phyloP scores from a whole-genome alignment of 1,140 invertebrate genomes.

The Anastrepha obliqua region DNA sequence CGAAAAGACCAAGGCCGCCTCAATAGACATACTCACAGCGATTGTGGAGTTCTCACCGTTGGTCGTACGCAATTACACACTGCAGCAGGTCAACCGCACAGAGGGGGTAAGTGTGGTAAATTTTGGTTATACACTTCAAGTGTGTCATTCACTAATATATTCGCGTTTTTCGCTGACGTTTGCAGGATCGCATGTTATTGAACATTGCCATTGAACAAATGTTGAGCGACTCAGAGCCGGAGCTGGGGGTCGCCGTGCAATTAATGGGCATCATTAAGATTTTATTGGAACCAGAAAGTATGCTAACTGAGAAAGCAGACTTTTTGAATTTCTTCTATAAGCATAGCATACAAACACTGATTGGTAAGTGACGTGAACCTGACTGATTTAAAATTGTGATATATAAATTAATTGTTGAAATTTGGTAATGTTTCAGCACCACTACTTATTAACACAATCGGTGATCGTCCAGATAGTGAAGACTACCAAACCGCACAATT shows the following conservation, averaged over 20 bases:
- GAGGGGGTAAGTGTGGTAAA: slow-evolving; percentile 82
- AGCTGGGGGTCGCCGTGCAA: slow-evolving; percentile 97
- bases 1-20: slow-evolving; percentile 93
- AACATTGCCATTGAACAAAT: slow-evolving; percentile 99
- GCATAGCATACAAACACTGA: slow-evolving; percentile 96
- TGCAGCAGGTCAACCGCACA: slow-evolving; percentile 91
- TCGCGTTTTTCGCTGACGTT: neutral
- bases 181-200: slow-evolving; percentile 92
- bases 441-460: slow-evolving; percentile 90
- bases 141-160: neutral
- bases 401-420: neutral
- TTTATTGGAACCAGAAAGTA: slow-evolving; percentile 98
- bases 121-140: neutral
- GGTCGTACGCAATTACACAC: slow-evolving; percentile 96
- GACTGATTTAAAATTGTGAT: neutral
- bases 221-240: slow-evolving; percentile 88
- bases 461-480: slow-evolving; percentile 90
- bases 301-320: slow-evolving; percentile 98
- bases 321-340: slow-evolving; percentile 99
- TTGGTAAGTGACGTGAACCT: slow-evolving; percentile 78
- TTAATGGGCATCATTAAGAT: slow-evolving; percentile 94
- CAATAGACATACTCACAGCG: slow-evolving; percentile 98
- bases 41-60: slow-evolving; percentile 99
- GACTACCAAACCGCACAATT: slow-evolving; percentile 97
- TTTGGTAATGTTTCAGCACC: slow-evolving; percentile 79